Base-by-base conservation (phyloP, 2,888 invertebrate species). In the Desoria tigrina region DNA sequence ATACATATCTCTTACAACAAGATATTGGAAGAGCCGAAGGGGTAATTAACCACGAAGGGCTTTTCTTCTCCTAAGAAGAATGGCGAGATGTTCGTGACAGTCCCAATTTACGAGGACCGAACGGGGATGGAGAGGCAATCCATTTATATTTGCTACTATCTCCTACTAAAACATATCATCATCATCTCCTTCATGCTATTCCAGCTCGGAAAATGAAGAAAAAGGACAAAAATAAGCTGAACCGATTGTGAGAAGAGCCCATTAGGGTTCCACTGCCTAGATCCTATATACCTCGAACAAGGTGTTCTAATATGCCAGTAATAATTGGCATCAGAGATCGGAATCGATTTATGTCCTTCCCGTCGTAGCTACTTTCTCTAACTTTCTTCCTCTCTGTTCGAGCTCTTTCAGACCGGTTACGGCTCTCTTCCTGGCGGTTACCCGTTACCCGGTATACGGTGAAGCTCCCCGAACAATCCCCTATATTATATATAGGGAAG, bases 181-280 rank as follows among this genome's bases (percentile, higher is more conserved):
- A 9, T n/a, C 45, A 45, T 32, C 11, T 32, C 32, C 32, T 32
- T 32, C 32, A 32, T 32, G 32, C 32, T 11, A 32, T 11, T 7
- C 32, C 32, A 32, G 6, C 32, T 32, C n/a, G 6, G 45, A 37
- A 58, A 64, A 59, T 64, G 64, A 64, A 64, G 58, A 64, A 64
- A 64, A 63, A 63, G 63, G 63, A 63, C 63, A 63, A 58, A 63
- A 63, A 63, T 63, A 63, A 63, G 51, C 42, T 49, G 28, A 57
- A 51, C 32, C 63, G 63, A 63, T 57, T 57, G 57, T 39, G 42
- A 37, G 23, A 39, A 49, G 49, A 45, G 62, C 45, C 63, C 57
- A 57, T 55, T 55, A 55, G 55, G 24, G 11, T 32, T 62, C 50
- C 54, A 27, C 39, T 54, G 42, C 37, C 54, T 39, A 16, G 45